Evolutionary conservation across 2,888 invertebrate genomes (phyloP).

Genomic region (Microdon myrmicae): DNA sequence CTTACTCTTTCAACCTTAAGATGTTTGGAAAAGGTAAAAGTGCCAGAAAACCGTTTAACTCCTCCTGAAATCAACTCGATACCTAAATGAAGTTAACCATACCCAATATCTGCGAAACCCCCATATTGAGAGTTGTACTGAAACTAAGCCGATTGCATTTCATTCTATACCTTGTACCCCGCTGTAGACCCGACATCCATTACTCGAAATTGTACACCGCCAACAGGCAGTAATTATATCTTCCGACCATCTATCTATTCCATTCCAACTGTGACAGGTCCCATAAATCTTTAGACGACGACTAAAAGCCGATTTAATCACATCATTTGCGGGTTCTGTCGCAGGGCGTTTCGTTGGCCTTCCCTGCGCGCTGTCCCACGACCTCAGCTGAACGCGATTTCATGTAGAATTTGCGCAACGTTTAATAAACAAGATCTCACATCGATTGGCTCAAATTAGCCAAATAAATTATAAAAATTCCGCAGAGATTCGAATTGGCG

Average conservation of each 20-base stretch:
- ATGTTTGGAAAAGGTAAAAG: no score
- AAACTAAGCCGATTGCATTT: no score
- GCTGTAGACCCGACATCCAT: no score
- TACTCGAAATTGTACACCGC: no score
- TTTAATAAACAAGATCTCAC: constrained; percentile 66
- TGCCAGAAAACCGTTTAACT: no score
- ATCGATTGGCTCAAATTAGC: constrained; percentile 65
- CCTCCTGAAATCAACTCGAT: no score
- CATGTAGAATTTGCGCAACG: constrained; percentile 60
- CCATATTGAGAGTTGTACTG: no score
- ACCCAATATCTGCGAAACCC: no score
- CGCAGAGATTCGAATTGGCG: constrained; percentile 30
- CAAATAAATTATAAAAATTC: constrained; percentile 62
- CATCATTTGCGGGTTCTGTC: constrained; percentile 38
- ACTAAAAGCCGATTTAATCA: constrained; percentile 49
- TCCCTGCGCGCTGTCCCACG: constrained; percentile 4
- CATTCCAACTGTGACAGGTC: constrained; percentile 37
- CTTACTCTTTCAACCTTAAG: no score
- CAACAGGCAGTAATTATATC: constrained; percentile 45
- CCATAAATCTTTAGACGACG: constrained; percentile 43
- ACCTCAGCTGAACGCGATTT: constrained; percentile 53
- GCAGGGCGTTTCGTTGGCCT: no score
- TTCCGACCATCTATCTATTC: constrained; percentile 48
- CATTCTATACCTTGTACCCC: no score
- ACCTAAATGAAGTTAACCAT: no score